These are phyloP conservation scores for Lumbricus terrestris DNA, from an alignment of 2,888 invertebrate species.

Conservation along the genomic window DNA sequence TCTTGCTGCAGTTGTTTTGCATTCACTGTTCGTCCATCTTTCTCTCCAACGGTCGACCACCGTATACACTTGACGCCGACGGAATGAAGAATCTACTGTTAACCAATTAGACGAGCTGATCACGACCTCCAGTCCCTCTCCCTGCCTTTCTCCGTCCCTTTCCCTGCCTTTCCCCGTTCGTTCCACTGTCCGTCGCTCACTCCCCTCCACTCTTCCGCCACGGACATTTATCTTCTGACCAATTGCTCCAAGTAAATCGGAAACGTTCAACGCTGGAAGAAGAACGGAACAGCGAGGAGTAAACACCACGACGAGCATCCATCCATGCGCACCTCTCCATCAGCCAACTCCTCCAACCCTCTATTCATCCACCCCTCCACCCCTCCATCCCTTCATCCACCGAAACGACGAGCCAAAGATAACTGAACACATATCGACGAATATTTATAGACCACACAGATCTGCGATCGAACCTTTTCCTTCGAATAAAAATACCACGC, in stretches of 20 bases:
- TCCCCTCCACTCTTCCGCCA: background rate
- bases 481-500: background rate
- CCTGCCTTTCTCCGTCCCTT: too few species aligned
- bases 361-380: background rate
- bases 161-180: too few species aligned
- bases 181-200: background rate
- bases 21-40: background rate
- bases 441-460: background rate
- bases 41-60: background rate
- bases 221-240: background rate
- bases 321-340: background rate
- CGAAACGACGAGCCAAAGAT: background rate
- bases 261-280: background rate
- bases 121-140: background rate
- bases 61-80: background rate
- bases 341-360: background rate
- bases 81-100: background rate
- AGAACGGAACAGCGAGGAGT: background rate
- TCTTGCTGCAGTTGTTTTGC: too few species aligned
- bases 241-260: background rate
- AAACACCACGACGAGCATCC: background rate
- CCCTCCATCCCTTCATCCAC: background rate
- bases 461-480: background rate
- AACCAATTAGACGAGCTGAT: constrained; percentile 3
- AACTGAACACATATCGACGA: background rate